Conservation (phyloP, 2,797 vertebrate species). For the Peromyscus attwateri region DNA sequence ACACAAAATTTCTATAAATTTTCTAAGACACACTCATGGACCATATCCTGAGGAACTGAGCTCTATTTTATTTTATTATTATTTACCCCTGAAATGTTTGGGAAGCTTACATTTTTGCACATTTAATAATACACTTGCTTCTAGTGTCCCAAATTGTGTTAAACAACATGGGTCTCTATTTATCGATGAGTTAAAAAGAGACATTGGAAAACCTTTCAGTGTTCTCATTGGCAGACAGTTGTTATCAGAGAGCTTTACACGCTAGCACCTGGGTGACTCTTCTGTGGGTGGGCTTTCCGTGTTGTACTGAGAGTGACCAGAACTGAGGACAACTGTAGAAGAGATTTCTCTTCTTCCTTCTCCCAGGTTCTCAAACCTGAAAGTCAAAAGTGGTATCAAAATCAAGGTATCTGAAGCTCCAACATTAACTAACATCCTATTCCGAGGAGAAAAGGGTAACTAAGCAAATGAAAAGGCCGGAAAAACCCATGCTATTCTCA, state of each 20-base stretch:
- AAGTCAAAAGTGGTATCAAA: neutral
- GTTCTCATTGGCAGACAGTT: conserved; percentile 29
- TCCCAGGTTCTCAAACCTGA: conserved; percentile 10
- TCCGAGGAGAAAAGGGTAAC: conserved; percentile 20
- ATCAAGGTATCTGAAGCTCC: conserved; percentile 8
- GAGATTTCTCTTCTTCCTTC: conserved; percentile 33
- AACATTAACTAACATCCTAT: neutral
- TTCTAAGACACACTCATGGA: neutral
- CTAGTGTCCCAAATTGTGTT: neutral
- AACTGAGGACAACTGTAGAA: conserved; percentile 10
- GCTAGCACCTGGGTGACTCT: neutral
- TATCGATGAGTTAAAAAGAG: conserved; percentile 33
- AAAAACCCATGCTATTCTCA: neutral
- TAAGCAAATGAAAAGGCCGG: neutral
- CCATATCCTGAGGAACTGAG: neutral
- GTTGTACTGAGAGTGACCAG: neutral
- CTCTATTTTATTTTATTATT: neutral
- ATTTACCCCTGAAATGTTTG: neutral
- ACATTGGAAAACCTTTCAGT: neutral
- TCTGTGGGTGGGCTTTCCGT: neutral
- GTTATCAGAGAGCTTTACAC: conserved; percentile 4
- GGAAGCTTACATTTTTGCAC: conserved; percentile 48
- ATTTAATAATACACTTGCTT: conserved; percentile 40
- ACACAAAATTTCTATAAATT: neutral
- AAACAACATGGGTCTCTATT: conserved; percentile 6